Base-by-base conservation (phyloP, 2,888 invertebrate genomes). In the Tenodera sinensis region DNA sequence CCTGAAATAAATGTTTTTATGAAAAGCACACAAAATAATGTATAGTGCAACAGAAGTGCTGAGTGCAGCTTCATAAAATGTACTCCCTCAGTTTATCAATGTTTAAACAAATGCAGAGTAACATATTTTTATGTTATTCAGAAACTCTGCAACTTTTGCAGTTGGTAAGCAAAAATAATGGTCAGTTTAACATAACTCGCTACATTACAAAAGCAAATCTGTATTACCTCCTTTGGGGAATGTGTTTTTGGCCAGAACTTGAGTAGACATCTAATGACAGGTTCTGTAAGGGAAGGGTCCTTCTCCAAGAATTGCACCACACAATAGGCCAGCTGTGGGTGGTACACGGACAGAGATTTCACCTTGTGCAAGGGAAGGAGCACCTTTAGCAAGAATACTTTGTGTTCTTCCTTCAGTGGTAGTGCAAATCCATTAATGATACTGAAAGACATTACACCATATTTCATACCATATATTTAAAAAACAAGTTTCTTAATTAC, bases 161-260 rank as follows among this genome's bases (percentile, higher is more conserved):
- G 34, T 34, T 34, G 34, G 34, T 34, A 34, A 34, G 6, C 42
- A 42, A 12, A 42, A 0, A 42, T 12, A 42, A 42, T 42, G 42
- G 42, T 42, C 1, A 42, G 1, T 12, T 1, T 42, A 42, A 42
- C 12, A 42, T 42, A 6, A 12, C 15, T 15, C 15, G 20, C 15
- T n/a, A 83, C 4, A n/a, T 83, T 83, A 28, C 1, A 83, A 83
- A 28, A 27, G 4, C 8, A 28, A 20, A 83, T 14, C 20, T 89
- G 12, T 89, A 90, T 91, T 92, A 95, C 95, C 94, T 99, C 99
- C 93, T 99, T 99, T 89, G 99, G 99, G 92, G 98, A 98, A 94
- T 99, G 98, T 47, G 99, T 99, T 94, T 99, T 99, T 91, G 99
- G 99, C 99, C 99, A 99, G 94, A 98, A 99, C 94, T 99, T 99